These are phyloP conservation scores for Hormiphora californensis DNA, from an alignment of 37 sponge, comb jelly and placozoan species.

Conservation along the genomic window DNA sequence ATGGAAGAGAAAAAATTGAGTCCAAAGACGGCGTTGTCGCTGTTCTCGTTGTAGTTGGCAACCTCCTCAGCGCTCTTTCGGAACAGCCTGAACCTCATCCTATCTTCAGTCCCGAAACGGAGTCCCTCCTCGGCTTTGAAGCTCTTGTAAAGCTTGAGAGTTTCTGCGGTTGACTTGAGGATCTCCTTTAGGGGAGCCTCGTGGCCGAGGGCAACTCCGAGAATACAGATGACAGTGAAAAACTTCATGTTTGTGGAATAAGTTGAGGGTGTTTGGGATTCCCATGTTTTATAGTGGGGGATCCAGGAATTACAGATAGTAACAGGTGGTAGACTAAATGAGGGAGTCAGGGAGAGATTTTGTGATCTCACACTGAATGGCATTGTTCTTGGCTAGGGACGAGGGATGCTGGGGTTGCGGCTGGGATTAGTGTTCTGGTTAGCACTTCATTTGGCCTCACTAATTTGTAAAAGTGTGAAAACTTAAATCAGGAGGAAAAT, in stretches of 20 bases:
- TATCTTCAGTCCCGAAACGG: not conserved
- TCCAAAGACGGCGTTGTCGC: not conserved
- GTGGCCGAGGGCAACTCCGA: not conserved
- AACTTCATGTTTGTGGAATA: not conserved
- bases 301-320: too few species aligned
- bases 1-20: not conserved
- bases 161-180: not conserved
- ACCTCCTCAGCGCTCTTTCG: not conserved
- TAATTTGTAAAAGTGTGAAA: too few species aligned
- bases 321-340: too few species aligned
- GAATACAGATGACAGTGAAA: not conserved
- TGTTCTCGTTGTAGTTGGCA: not conserved
- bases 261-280: too few species aligned
- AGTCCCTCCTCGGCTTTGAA: not conserved
- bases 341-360: too few species aligned
- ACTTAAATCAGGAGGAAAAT: too few species aligned
- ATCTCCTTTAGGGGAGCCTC: not conserved
- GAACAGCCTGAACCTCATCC: not conserved
- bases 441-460: too few species aligned
- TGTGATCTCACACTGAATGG: too few species aligned
- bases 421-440: too few species aligned
- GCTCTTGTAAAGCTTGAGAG: not conserved
- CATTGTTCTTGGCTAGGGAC: too few species aligned
- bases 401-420: too few species aligned
- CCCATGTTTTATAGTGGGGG: too few species aligned